Conservation (phyloP, 2,888 invertebrate genomes). For the Mythimna pallens region DNA sequence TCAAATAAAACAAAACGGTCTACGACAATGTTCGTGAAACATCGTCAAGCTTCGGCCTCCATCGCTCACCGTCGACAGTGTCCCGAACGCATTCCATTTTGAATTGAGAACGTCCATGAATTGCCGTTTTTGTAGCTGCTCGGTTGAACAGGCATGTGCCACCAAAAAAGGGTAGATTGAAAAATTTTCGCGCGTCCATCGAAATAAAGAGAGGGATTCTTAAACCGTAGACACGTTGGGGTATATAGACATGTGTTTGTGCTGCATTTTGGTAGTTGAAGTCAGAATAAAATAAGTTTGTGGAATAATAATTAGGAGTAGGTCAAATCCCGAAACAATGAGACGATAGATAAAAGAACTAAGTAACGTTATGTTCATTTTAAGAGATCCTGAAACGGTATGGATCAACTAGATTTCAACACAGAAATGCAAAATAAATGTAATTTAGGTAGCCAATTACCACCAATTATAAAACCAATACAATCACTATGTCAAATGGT, state of each 20-base stretch:
- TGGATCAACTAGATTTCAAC: neutral
- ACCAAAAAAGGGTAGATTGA: conserved; percentile 66
- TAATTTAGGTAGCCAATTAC: neutral
- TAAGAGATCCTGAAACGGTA: neutral
- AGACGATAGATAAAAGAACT: neutral
- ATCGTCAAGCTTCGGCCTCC: conserved; percentile 54
- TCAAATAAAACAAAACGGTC: conserved; percentile 35
- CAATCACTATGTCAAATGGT: rapidly evolving
- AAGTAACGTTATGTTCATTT: neutral
- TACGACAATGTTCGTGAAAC: conserved; percentile 49
- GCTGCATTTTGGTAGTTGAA: conserved; percentile 2
- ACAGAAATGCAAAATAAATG: neutral
- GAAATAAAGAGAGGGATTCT: conserved; percentile 50
- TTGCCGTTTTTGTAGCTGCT: conserved; percentile 68
- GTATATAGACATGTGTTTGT: conserved; percentile 4
- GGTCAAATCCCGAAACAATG: neutral
- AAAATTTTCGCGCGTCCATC: conserved; percentile 67
- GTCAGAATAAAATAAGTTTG: neutral
- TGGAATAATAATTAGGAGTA: too few species aligned
- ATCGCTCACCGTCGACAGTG: conserved; percentile 67
- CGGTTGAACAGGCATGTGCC: conserved; percentile 64
- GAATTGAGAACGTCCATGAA: conserved; percentile 69
- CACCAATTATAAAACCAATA: too few species aligned
- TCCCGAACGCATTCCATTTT: conserved; percentile 69
- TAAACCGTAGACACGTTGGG: conserved; percentile 30